Base-by-base conservation (phyloP, 2,797 vertebrate species). In the Parambassis ranga region DNA sequence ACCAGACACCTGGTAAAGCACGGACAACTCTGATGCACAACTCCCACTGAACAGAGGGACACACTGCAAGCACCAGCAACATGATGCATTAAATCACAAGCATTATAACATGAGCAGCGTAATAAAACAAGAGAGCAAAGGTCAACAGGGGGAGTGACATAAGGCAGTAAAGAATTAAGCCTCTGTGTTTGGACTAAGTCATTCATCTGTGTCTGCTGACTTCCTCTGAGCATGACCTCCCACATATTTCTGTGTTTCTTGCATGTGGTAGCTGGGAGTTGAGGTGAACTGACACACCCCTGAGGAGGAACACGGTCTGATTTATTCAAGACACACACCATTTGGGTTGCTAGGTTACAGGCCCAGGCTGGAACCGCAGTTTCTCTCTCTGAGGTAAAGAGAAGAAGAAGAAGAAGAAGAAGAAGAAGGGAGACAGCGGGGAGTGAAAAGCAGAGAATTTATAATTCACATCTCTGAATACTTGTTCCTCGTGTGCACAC, bases 321-420 rank as follows among this genome's bases (percentile, higher is more conserved):
- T 84, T 82, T 79, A 87, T 84, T 82, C 80, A 81, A 77, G 63
- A 82, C 74, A 64, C 73, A 77, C 78, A 79, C 61, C 71, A 75
- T 85, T 87, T 81, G 62, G 80, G 85, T 91, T 91, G 87, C 88
- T 88, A 84, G 79, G 88, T 71, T 87, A 88, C 85, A 60, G 75
- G 60, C 68, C 77, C 33, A 33, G 75, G 37, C 66, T 72, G 58
- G 66, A 80, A 79, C 71, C 10, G 11, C 79, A 75, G 71, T 77
- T 75, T 84, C 57, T 61, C 41, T 71, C 48, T 61, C 58, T 75
- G 68, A 83, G 65, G 55, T 77, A 43, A 81, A 31, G 51, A 60
- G 33, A 76, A 65, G 23, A 50, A 51, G 35, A 16, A 35, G 15
- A 48, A n/a, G n/a, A 43, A 81, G 31, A 51, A 60, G 33, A 76